phyloP scores from a whole-genome alignment of 2,797 vertebrate genomes.

The Lutjanus argentimaculatus region DNA sequence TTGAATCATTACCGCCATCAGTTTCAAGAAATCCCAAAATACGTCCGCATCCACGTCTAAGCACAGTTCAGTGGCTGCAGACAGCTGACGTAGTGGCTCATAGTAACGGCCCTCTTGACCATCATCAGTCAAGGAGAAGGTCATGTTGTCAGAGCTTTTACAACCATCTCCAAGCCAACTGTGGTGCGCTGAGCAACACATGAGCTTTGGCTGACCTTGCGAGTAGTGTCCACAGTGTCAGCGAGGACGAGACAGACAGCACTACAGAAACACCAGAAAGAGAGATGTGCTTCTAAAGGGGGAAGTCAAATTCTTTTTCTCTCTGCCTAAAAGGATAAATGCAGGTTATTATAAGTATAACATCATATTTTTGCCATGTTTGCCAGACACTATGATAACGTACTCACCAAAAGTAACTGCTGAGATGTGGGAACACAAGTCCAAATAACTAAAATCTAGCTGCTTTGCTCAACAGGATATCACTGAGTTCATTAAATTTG shows the following conservation, averaged over 20 bases:
- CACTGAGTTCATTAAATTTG: background rate
- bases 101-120: slow-evolving; percentile 66
- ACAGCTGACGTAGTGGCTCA: slow-evolving; percentile 52
- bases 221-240: slow-evolving; percentile 55
- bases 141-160: slow-evolving; percentile 77
- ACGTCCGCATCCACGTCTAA: slow-evolving; percentile 11
- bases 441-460: background rate
- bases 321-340: slow-evolving; percentile 6
- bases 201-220: slow-evolving; percentile 75
- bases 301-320: background rate
- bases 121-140: slow-evolving; percentile 80
- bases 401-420: background rate
- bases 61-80: background rate
- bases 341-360: slow-evolving; percentile 2
- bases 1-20: background rate
- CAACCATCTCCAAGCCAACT: slow-evolving; percentile 69
- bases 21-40: slow-evolving; percentile 15
- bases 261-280: slow-evolving; percentile 14
- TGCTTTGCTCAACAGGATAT: background rate
- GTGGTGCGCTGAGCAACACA: slow-evolving; percentile 65
- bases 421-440: background rate
- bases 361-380: slow-evolving; percentile 20
- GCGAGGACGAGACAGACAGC: slow-evolving; percentile 28
- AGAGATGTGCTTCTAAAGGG: slow-evolving; percentile 9
- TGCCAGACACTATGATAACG: background rate